Conservation (phyloP, 2,113 vertebrate species). For the Chamaea fasciata region DNA sequence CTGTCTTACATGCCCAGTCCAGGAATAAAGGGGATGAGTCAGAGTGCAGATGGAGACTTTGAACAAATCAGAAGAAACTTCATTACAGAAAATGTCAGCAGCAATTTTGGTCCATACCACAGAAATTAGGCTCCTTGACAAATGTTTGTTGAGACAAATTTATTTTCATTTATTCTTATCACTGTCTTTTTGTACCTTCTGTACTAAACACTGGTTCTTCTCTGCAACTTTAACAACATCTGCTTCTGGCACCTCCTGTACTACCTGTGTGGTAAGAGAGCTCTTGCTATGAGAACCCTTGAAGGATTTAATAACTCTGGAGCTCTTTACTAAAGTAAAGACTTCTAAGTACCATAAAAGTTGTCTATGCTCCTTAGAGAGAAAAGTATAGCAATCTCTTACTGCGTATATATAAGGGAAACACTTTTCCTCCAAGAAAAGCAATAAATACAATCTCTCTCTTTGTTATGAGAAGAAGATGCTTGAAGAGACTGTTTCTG, state of each 20-base stretch:
- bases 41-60: conserved; percentile 1
- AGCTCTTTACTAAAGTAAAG: background rate
- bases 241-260: background rate
- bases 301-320: background rate
- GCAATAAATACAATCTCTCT: background rate
- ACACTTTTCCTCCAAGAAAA: background rate
- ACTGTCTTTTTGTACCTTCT: background rate
- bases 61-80: conserved; percentile 8
- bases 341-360: background rate
- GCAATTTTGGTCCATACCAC: background rate
- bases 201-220: background rate
- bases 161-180: conserved; percentile 24
- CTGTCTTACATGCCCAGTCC: background rate
- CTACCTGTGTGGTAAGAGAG: background rate
- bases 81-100: conserved; percentile 27
- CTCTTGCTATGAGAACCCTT: background rate
- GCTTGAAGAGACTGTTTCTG: background rate
- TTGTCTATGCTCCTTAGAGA: background rate
- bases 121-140: background rate
- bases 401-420: background rate
- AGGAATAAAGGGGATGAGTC: background rate
- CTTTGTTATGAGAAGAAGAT: background rate
- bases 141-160: background rate
- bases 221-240: background rate
- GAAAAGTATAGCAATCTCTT: background rate